Conservation (phyloP, 2,888 invertebrate species). For the Nudaria mundana region DNA sequence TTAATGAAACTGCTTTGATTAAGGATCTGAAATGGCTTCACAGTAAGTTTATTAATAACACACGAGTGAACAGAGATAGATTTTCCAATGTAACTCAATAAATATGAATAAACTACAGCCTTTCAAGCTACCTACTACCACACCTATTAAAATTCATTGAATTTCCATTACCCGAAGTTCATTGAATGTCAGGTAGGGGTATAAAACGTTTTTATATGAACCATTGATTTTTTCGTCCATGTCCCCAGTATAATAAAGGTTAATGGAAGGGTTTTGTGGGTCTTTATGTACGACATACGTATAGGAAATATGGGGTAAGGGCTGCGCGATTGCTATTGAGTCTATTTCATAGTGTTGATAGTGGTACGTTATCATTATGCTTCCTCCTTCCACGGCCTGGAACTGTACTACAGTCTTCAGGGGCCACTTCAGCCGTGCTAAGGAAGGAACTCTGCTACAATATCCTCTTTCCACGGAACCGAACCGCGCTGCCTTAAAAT, state of each 20-base stretch:
- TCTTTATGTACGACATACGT: slow-evolving; percentile 22
- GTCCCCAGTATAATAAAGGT: slow-evolving; percentile 8
- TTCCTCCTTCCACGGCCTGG: too few relatives aligned
- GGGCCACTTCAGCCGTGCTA: too few relatives aligned
- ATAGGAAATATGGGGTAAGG: too few relatives aligned
- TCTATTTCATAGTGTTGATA: too few relatives aligned
- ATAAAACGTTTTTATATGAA: slow-evolving; percentile 8
- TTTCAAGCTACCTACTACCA: too few relatives aligned
- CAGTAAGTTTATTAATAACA: neutral
- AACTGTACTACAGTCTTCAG: too few relatives aligned
- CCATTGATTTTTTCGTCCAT: slow-evolving; percentile 7
- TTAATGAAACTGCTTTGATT: neutral
- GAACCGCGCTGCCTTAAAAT: too few relatives aligned
- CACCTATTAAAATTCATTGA: slow-evolving; percentile 2
- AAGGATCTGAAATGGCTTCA: neutral
- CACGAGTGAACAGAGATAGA: neutral
- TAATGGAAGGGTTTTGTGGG: slow-evolving; percentile 12
- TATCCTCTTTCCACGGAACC: too few relatives aligned
- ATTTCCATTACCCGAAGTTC: too few relatives aligned
- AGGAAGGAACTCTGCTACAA: too few relatives aligned
- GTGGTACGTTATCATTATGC: too few relatives aligned
- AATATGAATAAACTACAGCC: neutral
- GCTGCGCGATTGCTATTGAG: too few relatives aligned
- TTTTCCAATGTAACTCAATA: neutral
- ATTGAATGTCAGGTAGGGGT: neutral